Conservation (phyloP, 2,888 invertebrate genomes). For the Drosophila merina region DNA sequence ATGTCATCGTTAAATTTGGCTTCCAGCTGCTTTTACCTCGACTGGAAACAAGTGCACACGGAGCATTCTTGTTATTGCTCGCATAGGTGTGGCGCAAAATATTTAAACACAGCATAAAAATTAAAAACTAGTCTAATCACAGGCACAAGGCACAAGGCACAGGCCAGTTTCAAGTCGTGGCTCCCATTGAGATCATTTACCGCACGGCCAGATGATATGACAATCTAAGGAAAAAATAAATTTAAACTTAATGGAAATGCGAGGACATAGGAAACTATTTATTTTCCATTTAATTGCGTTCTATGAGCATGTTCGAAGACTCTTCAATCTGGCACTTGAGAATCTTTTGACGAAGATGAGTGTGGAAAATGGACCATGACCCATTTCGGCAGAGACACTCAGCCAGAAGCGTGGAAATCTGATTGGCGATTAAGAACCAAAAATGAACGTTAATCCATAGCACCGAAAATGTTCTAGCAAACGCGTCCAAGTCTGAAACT, state of each 20-base stretch:
- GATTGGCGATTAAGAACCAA: slow-evolving; percentile 27
- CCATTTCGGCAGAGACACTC: slow-evolving; percentile 26
- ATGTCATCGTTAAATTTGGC: slow-evolving; percentile 75
- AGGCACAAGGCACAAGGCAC: slow-evolving; percentile 38
- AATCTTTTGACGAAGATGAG: slow-evolving; percentile 15
- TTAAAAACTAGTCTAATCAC: slow-evolving; percentile 77
- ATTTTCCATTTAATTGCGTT: neutral
- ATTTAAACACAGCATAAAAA: slow-evolving; percentile 76
- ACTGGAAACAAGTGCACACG: slow-evolving; percentile 52
- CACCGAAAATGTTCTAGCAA: neutral
- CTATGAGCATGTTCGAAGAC: neutral
- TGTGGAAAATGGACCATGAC: slow-evolving; percentile 44
- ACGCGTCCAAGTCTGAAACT: slow-evolving; percentile 22
- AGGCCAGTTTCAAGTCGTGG: slow-evolving; percentile 38
- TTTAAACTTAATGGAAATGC: slow-evolving; percentile 1
- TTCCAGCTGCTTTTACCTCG: slow-evolving; percentile 69
- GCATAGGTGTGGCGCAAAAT: slow-evolving; percentile 71
- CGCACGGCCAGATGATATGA: neutral
- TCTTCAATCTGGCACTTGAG: neutral
- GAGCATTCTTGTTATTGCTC: slow-evolving; percentile 20
- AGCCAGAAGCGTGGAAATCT: slow-evolving; percentile 27
- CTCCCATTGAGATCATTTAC: slow-evolving; percentile 34
- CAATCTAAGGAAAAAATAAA: slow-evolving; percentile 9
- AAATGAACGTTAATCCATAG: slow-evolving; percentile 45
- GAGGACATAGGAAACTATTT: neutral